These are phyloP conservation scores for Geococcyx californianus DNA, from an alignment of 2,113 vertebrate genomes.

Conservation along the genomic window DNA sequence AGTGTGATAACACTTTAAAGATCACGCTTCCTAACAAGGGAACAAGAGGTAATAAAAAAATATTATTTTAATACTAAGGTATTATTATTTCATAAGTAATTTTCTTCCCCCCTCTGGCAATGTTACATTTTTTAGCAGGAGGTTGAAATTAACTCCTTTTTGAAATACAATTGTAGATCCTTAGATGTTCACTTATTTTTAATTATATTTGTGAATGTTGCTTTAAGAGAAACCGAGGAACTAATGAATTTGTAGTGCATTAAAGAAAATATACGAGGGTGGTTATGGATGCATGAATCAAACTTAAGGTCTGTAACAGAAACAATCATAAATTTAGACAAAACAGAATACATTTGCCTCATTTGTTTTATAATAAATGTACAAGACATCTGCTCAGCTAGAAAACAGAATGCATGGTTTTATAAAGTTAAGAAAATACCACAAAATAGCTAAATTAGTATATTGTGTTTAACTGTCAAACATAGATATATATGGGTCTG, in stretches of 20 bases:
- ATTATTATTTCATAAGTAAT: neutral
- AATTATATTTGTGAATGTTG: neutral
- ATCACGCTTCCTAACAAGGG: neutral
- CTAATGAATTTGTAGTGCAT: neutral
- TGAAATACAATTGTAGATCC: neutral
- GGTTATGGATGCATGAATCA: neutral
- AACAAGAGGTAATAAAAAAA: neutral
- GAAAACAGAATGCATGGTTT: neutral
- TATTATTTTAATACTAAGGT: neutral
- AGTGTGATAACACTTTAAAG: neutral
- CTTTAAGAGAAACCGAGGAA: neutral
- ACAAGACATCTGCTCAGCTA: neutral
- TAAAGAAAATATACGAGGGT: neutral
- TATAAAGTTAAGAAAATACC: neutral
- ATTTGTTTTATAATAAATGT: neutral
- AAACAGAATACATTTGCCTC: neutral
- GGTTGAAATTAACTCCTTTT: neutral
- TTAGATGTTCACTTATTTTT: neutral
- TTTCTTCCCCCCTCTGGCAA: neutral
- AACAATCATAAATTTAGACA: neutral
- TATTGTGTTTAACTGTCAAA: neutral
- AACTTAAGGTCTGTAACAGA: neutral
- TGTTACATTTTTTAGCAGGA: neutral
- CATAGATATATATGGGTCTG: neutral
- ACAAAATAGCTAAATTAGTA: neutral